A percentile compares a stretch with the other conserved stretches of the same genome.
Conservation (phyloP, 1,140 invertebrate species). For the Diachasma alloeum region DNA sequence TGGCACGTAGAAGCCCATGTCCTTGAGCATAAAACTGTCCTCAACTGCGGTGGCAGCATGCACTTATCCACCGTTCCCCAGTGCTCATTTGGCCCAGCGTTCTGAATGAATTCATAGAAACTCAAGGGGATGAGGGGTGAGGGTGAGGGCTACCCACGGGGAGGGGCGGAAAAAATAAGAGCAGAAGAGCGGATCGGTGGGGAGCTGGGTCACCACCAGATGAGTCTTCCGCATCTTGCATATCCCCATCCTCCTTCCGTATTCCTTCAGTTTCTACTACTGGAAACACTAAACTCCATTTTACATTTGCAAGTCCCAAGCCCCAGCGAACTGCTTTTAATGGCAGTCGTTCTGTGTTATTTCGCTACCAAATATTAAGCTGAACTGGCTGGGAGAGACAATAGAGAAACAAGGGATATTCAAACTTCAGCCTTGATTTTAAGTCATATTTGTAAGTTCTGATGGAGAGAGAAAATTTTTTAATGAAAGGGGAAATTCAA, state of each 20-base stretch:
- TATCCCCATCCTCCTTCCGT: slow-evolving; percentile 7
- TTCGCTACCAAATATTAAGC: not conserved
- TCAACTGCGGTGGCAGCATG: not conserved
- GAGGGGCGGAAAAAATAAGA: not conserved
- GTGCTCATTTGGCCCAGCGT: slow-evolving; percentile 10
- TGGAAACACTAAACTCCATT: not conserved
- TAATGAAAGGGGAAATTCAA: too few species aligned
- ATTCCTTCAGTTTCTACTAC: not conserved
- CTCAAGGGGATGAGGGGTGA: not conserved
- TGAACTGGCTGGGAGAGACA: not conserved
- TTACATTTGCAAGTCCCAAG: not conserved
- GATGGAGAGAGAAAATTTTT: too few species aligned
- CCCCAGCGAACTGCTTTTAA: slow-evolving; percentile 30
- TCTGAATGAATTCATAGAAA: slow-evolving; percentile 31
- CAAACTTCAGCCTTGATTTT: not conserved
- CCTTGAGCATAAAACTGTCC: slow-evolving; percentile 2
- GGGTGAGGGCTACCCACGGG: not conserved
- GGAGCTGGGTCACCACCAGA: not conserved
- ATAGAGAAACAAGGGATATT: not conserved
- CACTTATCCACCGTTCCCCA: not conserved
- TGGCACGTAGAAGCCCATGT: slow-evolving; percentile 1
- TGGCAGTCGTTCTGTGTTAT: slow-evolving; percentile 24
- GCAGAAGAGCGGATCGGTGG: not conserved
- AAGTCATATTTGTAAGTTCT: too few species aligned
- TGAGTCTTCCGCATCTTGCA: slow-evolving; percentile 9